phyloP scores from a whole-genome alignment of 2,797 vertebrate genomes.

The Coluber constrictor region DNA sequence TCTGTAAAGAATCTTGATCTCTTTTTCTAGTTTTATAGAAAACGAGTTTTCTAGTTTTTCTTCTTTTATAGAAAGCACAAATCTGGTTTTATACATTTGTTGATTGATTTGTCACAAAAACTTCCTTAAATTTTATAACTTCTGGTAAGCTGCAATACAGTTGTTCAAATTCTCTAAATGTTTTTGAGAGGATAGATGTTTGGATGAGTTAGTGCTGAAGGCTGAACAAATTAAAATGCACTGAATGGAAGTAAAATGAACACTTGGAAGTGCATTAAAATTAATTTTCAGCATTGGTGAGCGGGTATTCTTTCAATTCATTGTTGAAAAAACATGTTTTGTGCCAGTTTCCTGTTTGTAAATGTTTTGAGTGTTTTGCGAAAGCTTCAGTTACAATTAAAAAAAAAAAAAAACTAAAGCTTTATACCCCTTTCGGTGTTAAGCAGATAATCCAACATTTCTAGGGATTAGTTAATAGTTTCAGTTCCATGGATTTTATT shows the following conservation, averaged over 20 bases:
- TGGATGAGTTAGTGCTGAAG: constrained; percentile 2
- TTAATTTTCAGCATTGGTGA: not conserved
- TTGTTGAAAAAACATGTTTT: not conserved
- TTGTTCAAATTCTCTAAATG: not conserved
- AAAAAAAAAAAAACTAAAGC: not conserved
- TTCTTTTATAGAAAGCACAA: too few species aligned
- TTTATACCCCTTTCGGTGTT: not conserved
- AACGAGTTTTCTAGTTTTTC: too few species aligned
- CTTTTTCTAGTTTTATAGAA: not conserved
- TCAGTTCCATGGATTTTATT: constrained; percentile 9
- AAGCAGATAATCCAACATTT: constrained; percentile 24
- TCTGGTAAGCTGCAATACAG: not conserved
- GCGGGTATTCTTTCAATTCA: not conserved
- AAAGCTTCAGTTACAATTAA: not conserved
- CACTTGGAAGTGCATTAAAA: constrained; percentile 2
- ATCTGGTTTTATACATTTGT: not conserved
- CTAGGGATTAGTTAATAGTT: constrained; percentile 17
- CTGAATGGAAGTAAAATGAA: constrained; percentile 14
- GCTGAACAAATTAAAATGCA: constrained; percentile 23
- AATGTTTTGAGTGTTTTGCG: constrained; percentile 4
- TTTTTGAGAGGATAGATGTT: constrained; percentile 14
- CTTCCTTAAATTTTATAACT: not conserved
- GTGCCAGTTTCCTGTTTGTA: not conserved
- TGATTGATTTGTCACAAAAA: constrained; percentile 1
- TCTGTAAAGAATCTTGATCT: not conserved